A percentile compares a stretch with the other conserved stretches of the same genome.
These are phyloP conservation scores for Temnothorax curvispinosus DNA, from an alignment of 1,140 invertebrate genomes.

Conservation along the genomic window DNA sequence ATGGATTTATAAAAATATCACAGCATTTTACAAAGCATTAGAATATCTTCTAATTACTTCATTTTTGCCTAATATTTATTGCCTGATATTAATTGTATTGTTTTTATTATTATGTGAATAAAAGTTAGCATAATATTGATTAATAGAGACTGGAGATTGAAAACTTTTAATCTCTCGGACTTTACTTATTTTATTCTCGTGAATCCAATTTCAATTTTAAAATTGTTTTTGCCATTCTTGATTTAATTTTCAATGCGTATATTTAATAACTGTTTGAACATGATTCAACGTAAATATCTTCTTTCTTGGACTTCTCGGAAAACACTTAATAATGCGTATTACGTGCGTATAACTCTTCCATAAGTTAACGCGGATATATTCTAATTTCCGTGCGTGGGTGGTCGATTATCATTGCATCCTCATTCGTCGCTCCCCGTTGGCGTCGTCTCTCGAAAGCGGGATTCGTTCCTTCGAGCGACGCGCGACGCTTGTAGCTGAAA, in stretches of 20 bases:
- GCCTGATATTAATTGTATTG: neutral
- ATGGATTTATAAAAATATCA: neutral
- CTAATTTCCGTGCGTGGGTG: constrained; percentile 79
- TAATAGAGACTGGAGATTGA: neutral
- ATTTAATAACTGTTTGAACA: neutral
- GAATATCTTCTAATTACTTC: neutral
- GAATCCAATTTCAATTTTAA: neutral
- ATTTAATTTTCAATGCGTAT: neutral
- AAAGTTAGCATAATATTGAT: neutral
- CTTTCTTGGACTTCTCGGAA: neutral
- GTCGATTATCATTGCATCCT: constrained; percentile 69
- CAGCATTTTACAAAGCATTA: neutral
- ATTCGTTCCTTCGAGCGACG: constrained; percentile 13
- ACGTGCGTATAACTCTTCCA: constrained; percentile 74
- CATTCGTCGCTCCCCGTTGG: neutral
- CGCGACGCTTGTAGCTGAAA: neutral
- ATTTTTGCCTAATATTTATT: neutral
- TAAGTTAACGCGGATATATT: constrained; percentile 79
- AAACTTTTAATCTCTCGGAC: neutral
- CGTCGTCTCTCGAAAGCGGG: constrained; percentile 10
- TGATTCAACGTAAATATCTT: neutral
- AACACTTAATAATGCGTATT: constrained; percentile 70
- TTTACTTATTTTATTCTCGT: neutral
- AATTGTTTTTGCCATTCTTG: neutral
- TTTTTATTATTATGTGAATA: neutral